These are phyloP conservation scores for honey bee (Apis mellifera) DNA, from an alignment of 1,140 invertebrate genomes.

Conservation along the genomic window Amel_HAv3.1 CM009939.2:1233001-1233500, in stretches of 20 bases:
- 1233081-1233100: too few relatives aligned
- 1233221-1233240: not conserved
- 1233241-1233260: not conserved
- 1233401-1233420: not conserved
- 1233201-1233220: not conserved
- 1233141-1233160: too few relatives aligned
- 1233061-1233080: too few relatives aligned
- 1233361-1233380: not conserved
- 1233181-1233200: too few relatives aligned
- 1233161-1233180: too few relatives aligned
- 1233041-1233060: too few relatives aligned
- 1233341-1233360: not conserved
- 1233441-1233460: slow-evolving; percentile 82
- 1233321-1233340: not conserved
- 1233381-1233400: not conserved
- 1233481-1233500: slow-evolving; percentile 70
- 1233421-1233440: slow-evolving; percentile 21
- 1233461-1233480: slow-evolving; percentile 85
- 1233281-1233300: not conserved
- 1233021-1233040: not conserved
- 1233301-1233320: not conserved
- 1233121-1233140: too few relatives aligned
- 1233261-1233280: not conserved
- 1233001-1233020: not conserved
- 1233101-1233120: too few relatives aligned